These are phyloP conservation scores for Punctoribates punctum DNA, from an alignment of 2,888 invertebrate species.

Conservation along the genomic window DNA sequence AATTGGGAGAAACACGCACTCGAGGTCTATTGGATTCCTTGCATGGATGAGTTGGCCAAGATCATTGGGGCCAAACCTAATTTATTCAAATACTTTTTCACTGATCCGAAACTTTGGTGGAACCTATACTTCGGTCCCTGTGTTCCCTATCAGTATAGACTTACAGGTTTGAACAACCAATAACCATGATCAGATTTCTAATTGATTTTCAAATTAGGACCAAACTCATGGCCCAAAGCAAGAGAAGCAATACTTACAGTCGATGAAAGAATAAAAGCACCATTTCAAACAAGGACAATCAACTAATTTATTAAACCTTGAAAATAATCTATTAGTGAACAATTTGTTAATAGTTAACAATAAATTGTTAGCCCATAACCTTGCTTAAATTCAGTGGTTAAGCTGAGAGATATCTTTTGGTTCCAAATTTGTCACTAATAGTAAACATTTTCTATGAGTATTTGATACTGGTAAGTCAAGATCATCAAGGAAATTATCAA, in stretches of 20 bases:
- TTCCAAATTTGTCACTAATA: too few relatives aligned
- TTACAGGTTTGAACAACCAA: conserved; percentile 46
- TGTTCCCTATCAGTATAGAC: conserved; percentile 54
- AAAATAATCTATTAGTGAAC: too few relatives aligned
- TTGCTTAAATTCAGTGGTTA: too few relatives aligned
- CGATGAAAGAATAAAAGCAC: conserved; percentile 45
- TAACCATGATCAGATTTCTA: too few relatives aligned
- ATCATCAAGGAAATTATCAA: too few relatives aligned
- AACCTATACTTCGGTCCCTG: conserved; percentile 52
- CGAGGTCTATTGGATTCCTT: conserved; percentile 49
- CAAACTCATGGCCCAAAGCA: conserved; percentile 55
- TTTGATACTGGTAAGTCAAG: too few relatives aligned
- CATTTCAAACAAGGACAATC: conserved; percentile 41
- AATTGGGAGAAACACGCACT: conserved; percentile 47
- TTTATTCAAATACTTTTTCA: conserved; percentile 51
- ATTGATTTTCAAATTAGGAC: conserved; percentile 50
- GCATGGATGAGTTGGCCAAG: conserved; percentile 56
- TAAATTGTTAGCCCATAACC: too few relatives aligned
- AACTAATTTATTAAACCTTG: too few relatives aligned
- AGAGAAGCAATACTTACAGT: conserved; percentile 53
- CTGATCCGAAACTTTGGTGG: conserved; percentile 50
- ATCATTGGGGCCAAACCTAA: conserved; percentile 53
- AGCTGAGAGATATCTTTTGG: too few relatives aligned
- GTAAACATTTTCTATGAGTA: too few relatives aligned
- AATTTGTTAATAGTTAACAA: too few relatives aligned